These are phyloP conservation scores for Chaenogobius annularis DNA, from an alignment of 2,113 vertebrate species.

Conservation along the genomic window DNA sequence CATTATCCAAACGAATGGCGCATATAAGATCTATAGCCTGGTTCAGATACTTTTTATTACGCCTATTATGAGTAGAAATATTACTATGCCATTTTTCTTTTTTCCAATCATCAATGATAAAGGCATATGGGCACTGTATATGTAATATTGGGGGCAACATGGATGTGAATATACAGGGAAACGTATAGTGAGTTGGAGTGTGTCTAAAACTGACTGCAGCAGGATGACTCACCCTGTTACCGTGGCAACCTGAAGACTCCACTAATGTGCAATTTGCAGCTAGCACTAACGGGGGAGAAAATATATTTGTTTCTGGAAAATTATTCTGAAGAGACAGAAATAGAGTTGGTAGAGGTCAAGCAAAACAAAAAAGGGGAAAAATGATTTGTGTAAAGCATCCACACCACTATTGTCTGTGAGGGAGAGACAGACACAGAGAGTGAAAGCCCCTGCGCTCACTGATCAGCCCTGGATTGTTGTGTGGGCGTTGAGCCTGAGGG, in stretches of 20 bases:
- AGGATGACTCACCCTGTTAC: slow-evolving; percentile 82
- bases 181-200: slow-evolving; percentile 55
- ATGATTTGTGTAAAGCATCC: neutral
- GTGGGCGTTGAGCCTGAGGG: slow-evolving; percentile 55
- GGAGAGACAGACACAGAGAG: neutral
- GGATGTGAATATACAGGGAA: slow-evolving; percentile 38
- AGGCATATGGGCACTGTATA: neutral
- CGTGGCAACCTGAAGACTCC: slow-evolving; percentile 74
- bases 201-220: slow-evolving; percentile 67
- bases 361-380: slow-evolving; percentile 16
- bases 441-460: neutral
- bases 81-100: too few species aligned
- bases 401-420: neutral
- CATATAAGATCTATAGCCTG: too few species aligned
- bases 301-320: slow-evolving; percentile 46
- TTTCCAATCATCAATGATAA: neutral
- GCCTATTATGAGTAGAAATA: too few species aligned
- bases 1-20: too few species aligned
- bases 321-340: slow-evolving; percentile 18
- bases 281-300: neutral
- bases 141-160: slow-evolving; percentile 14
- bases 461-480: slow-evolving; percentile 35
- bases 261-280: slow-evolving; percentile 56
- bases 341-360: slow-evolving; percentile 12
- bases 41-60: too few species aligned